A percentile compares a stretch with the other conserved stretches of the same genome.
phyloP scores from a whole-genome alignment of 2,113 vertebrate species.

The Etia nguti region DNA sequence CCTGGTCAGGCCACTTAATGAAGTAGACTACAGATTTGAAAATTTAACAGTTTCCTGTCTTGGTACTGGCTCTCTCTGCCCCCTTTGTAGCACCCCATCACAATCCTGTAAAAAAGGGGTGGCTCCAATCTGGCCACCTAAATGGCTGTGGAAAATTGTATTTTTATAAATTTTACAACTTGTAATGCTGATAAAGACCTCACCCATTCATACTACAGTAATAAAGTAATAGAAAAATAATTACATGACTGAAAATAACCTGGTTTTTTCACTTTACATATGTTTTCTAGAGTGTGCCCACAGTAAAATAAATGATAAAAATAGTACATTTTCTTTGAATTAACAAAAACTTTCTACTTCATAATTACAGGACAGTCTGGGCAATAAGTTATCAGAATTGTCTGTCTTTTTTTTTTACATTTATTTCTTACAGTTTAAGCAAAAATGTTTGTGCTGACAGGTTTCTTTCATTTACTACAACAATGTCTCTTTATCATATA shows the following conservation, averaged over 20 bases:
- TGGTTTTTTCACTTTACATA: neutral
- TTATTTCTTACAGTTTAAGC: neutral
- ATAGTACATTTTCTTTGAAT: neutral
- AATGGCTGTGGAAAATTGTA: neutral
- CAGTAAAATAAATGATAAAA: neutral
- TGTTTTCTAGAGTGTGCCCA: neutral
- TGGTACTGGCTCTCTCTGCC: neutral
- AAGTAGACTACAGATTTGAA: neutral
- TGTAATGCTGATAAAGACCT: neutral
- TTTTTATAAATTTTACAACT: neutral
- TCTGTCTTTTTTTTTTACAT: neutral
- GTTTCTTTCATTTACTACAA: neutral
- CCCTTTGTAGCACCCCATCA: neutral
- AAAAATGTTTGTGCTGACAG: neutral
- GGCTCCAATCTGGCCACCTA: neutral
- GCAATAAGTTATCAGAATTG: neutral
- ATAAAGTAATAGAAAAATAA: neutral
- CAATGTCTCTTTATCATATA: neutral
- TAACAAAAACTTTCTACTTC: neutral
- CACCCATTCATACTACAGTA: neutral
- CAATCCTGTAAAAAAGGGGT: neutral
- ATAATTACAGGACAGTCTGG: neutral
- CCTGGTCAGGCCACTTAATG: neutral
- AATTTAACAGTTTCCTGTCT: neutral
- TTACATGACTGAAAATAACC: neutral